phyloP scores from a whole-genome alignment of 2,797 vertebrate genomes.

The Enteromius unitaeniatus region DNA sequence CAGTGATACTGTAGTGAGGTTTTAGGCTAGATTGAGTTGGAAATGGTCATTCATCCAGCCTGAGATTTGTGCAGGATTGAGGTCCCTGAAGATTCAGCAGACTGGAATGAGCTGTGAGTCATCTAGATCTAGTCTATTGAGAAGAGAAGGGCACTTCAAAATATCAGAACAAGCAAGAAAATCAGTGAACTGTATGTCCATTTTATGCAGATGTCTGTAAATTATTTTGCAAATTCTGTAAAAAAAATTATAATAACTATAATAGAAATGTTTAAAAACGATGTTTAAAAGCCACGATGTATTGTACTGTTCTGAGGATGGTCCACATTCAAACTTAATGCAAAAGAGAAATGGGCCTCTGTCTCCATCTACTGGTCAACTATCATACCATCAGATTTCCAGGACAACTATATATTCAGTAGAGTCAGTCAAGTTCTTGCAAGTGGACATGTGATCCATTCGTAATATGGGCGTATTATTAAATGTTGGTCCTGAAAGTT shows the following conservation, averaged over 20 bases:
- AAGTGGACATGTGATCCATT: background rate
- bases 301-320: background rate
- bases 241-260: background rate
- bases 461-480: background rate
- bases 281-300: background rate
- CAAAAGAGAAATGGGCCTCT: background rate
- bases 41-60: background rate
- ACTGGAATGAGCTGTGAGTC: background rate
- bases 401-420: no score
- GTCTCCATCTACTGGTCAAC: conserved; percentile 50
- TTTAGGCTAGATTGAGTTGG: background rate
- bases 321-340: background rate
- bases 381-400: background rate
- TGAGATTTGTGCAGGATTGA: background rate
- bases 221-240: no score
- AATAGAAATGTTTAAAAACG: background rate
- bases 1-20: background rate
- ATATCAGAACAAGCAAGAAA: background rate
- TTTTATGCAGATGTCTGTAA: background rate
- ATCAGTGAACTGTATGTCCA: background rate
- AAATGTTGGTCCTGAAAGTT: background rate
- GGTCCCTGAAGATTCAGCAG: background rate
- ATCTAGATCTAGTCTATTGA: background rate
- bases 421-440: background rate
- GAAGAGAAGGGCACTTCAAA: background rate